Base-by-base conservation (phyloP, 2,113 vertebrate genomes). In the Rhinoptilus africanus region DNA sequence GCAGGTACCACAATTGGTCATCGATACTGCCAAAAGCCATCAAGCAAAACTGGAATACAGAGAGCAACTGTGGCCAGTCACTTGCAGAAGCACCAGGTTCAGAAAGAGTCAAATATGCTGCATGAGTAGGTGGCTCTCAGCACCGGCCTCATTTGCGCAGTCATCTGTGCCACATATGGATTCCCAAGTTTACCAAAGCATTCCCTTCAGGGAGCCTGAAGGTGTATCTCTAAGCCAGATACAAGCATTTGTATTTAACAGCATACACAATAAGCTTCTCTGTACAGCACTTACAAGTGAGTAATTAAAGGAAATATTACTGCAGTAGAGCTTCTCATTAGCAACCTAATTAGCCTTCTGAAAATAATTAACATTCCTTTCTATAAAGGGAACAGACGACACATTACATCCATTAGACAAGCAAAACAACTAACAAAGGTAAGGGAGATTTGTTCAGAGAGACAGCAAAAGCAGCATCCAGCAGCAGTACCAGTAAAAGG, bases 351-450 rank as follows among this genome's bases (percentile, higher is more conserved):
- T 97, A 97, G 96, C 96, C 87, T 96, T 95, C 94, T 97, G 97
- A 97, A 98, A 98, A 98, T 98, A 98, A 98, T 98, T 98, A 98
- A 98, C 94, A 96, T 97, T 97, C 88, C 93, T 97, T 97, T 96
- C 96, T 95, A 96, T 92, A 97, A 98, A 97, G 75, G 89, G 94
- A 97, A 95, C 91, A 96, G 86, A 97, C 88, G 96, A 95, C 72
- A 95, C 93, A 96, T 97, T 96, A 97, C 86, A 94, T 88, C 87
- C 95, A 97, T 93, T 88, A 97, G 79, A 89, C 82, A 92, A 95
- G 79, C 62, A 71, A 85, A 96, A 96, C 67, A 97, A 96, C 94
- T 77, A 59, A 27, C 5, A 10, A n/a, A 81, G 86, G 93, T 74
- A 83, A 91, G 43, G 59, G 66, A 76, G 47, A 76, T 59, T 60